Conservation (phyloP, 2,113 vertebrate species). For the Calyptommatus sinebrachiatus region DNA sequence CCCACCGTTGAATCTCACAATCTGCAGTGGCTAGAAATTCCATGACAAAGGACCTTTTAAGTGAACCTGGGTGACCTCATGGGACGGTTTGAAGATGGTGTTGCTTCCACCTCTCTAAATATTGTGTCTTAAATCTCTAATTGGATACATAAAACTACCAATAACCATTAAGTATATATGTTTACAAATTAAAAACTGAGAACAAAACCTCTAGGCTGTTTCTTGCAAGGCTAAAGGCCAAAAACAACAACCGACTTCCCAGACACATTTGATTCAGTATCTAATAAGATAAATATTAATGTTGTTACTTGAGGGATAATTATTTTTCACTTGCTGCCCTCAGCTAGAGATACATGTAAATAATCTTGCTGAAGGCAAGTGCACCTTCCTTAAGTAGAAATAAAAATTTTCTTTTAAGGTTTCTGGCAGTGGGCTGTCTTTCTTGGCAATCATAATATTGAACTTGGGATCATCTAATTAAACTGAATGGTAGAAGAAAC, state of each 20-base stretch:
- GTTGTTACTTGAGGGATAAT: constrained; percentile 1
- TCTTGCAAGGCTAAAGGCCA: constrained; percentile 12
- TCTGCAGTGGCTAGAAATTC: too few species aligned
- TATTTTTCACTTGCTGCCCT: constrained; percentile 1
- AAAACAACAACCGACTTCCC: not conserved
- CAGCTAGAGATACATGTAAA: constrained; percentile 1
- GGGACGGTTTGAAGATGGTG: too few species aligned
- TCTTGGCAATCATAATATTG: not conserved
- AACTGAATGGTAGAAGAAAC: constrained; percentile 14
- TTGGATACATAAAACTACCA: not conserved
- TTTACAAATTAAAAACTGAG: constrained; percentile 29
- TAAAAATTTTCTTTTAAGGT: not conserved
- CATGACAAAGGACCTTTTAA: too few species aligned
- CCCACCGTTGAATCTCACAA: too few species aligned
- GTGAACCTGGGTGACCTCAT: too few species aligned
- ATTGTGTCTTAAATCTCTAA: not conserved
- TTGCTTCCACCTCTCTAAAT: too few species aligned
- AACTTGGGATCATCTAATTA: not conserved
- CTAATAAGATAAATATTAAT: constrained; percentile 19
- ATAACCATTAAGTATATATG: not conserved
- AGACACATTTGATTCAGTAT: constrained; percentile 4
- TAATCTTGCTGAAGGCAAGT: not conserved
- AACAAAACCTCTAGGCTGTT: constrained; percentile 14
- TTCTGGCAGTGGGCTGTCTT: not conserved
- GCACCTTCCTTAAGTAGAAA: not conserved